A percentile compares a stretch with the other conserved stretches of the same genome.
Conservation (phyloP, 2,113 vertebrate genomes). For the Trinectes maculatus region DNA sequence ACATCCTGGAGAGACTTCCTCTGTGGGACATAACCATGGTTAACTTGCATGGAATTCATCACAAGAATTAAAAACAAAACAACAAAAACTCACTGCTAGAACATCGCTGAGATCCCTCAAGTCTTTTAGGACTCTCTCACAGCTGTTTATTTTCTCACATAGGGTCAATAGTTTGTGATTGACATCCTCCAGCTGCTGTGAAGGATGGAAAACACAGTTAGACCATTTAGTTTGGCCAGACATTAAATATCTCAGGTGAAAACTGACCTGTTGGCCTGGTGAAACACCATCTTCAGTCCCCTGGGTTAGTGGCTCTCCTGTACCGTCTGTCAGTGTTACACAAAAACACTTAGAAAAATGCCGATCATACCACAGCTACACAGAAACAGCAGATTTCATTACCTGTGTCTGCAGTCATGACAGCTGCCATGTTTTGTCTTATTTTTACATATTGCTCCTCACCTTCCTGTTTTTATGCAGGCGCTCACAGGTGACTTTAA, state of each 20-base stretch:
- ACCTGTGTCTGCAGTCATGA: conserved; percentile 61
- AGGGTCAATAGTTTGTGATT: conserved; percentile 24
- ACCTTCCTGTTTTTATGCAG: neutral
- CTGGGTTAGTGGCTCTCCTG: neutral
- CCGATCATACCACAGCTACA: fast-evolving
- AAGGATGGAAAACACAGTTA: too few relatives aligned
- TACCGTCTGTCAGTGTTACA: conserved; percentile 13
- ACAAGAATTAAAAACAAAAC: neutral
- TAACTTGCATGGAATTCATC: fast-evolving
- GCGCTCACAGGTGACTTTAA: conserved; percentile 38
- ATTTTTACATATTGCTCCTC: fast-evolving
- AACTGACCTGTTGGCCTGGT: conserved; percentile 28
- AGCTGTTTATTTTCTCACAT: conserved; percentile 54
- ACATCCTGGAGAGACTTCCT: conserved; percentile 59
- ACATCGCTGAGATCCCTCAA: conserved; percentile 50
- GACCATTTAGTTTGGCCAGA: too few relatives aligned
- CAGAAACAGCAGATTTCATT: neutral
- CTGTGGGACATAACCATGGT: conserved; percentile 38
- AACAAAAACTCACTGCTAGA: conserved; percentile 65
- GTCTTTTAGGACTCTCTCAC: conserved; percentile 62
- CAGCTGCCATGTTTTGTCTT: neutral
- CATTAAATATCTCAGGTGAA: neutral
- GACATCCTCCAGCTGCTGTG: conserved; percentile 31
- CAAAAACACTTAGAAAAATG: neutral
- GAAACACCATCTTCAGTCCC: neutral